Evolutionary conservation across 2,888 invertebrate species (phyloP), one percentile per base, ranked within the genome.

Genomic region (Neoascia interrupta): DNA sequence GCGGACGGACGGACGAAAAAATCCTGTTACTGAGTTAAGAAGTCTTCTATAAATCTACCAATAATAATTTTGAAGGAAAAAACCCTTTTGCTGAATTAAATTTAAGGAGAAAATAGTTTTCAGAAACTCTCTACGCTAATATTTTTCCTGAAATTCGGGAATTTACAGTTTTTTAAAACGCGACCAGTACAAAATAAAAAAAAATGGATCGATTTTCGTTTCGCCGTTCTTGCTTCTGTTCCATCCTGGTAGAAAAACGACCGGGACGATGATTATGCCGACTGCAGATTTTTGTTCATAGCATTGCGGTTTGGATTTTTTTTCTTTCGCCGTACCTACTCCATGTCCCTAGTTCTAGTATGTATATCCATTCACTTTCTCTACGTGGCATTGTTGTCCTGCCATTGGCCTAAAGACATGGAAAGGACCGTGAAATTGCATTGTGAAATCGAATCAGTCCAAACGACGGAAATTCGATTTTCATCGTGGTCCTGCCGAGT

Each of bases 401-500:
- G 41, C 79, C 73, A 61, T 61, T 79, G 72, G 79, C 79, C 73
- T 68, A 79, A 72, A 64, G 60, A 76, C 79, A 66, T 39, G 49
- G 56, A 66, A 63, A 64, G 63, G 75, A 86, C 86, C 87, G 87
- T 87, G 87, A 86, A 86, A 86, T 86, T 87, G 86, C 87, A 87
- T 84, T 86, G 86, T 85, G 84, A 87, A 86, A 86, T 87, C 87
- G 86, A 86, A 86, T 86, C 86, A 87, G 84, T 85, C 86, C 86
- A 83, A 83, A 84, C 85, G 85, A 79, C 36, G 84, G 83, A 87
- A 87, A 87, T 86, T 87, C 86, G 87, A 86, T 86, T 87, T 84
- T 85, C 81, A 81, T 81, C 81, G 79, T 81, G 80, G 56, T 74
- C 39, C 15, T 60, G 23, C 15, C 16, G n/a, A 5, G 16, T 13